Percentiles rank a stretch among this genome's conserved stretches.
phyloP scores from a whole-genome alignment of 2,113 vertebrate genomes.

The Holacanthus passer region DNA sequence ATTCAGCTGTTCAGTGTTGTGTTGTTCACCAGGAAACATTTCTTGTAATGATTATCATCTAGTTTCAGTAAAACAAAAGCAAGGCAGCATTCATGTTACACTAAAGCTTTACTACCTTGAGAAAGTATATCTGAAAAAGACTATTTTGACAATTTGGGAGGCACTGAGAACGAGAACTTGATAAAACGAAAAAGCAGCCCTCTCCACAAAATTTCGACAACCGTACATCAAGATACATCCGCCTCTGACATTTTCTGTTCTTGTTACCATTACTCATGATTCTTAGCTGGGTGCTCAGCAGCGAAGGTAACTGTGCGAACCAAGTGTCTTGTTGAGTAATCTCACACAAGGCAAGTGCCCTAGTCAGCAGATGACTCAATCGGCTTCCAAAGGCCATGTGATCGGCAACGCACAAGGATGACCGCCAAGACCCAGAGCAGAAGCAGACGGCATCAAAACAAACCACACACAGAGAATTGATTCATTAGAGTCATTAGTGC shows the following conservation, averaged over 20 bases:
- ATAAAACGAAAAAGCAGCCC: too few relatives aligned
- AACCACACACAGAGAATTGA: neutral
- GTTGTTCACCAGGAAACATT: neutral
- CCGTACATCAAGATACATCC: neutral
- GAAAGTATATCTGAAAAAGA: neutral
- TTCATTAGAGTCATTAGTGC: conserved; percentile 26
- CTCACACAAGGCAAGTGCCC: conserved; percentile 15
- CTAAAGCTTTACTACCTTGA: neutral
- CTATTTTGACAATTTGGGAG: neutral
- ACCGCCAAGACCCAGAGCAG: conserved; percentile 25
- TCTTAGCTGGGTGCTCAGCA: neutral
- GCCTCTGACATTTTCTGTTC: neutral
- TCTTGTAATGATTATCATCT: neutral
- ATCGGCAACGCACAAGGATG: conserved; percentile 6
- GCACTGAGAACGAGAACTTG: neutral
- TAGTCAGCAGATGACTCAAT: conserved; percentile 55
- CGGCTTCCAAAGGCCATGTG: conserved; percentile 43
- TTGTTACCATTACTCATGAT: neutral
- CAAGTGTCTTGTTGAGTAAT: conserved; percentile 43
- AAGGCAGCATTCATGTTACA: neutral
- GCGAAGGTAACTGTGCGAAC: neutral
- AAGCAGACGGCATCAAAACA: conserved; percentile 25
- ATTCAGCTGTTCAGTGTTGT: neutral
- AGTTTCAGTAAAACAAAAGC: neutral
- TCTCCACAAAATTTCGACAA: neutral